phyloP scores from a whole-genome alignment of 2,113 vertebrate species.

The Pteropus alecto region DNA sequence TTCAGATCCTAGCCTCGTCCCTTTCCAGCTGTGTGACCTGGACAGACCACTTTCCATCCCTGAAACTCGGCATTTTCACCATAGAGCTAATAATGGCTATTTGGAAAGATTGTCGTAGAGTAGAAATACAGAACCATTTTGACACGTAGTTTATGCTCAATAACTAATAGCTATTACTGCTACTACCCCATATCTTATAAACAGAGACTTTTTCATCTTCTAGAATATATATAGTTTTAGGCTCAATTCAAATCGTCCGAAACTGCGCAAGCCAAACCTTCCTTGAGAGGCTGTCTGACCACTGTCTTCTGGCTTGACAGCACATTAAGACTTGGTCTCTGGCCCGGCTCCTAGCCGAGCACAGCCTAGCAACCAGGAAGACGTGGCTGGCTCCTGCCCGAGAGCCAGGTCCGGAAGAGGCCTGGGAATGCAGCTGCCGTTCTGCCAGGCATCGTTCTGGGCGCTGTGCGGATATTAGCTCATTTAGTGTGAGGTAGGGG shows the following conservation, averaged over 20 bases:
- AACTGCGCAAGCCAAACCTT: background rate
- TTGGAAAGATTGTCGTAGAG: background rate
- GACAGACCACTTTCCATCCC: background rate
- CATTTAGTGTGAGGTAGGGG: background rate
- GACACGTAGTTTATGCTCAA: rapidly evolving
- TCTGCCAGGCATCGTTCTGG: rapidly evolving
- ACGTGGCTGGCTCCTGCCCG: background rate
- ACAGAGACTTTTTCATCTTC: background rate
- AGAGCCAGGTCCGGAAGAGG: background rate
- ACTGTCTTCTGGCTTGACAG: background rate
- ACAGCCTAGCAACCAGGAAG: background rate
- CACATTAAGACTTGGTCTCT: background rate
- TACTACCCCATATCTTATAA: rapidly evolving
- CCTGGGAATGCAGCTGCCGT: background rate
- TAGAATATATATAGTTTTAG: background rate
- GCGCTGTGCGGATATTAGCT: rapidly evolving
- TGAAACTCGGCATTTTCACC: background rate
- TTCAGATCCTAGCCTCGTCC: background rate
- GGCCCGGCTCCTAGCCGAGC: background rate
- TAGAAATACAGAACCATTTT: background rate
- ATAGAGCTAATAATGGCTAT: rapidly evolving
- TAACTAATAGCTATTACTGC: background rate
- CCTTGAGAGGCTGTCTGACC: background rate
- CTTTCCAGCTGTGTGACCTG: background rate
- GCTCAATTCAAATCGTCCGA: background rate